Evolutionary conservation across 2,888 invertebrate genomes (phyloP), one percentile per base, ranked within the genome.

Genomic region (Phengaris alcon): DNA sequence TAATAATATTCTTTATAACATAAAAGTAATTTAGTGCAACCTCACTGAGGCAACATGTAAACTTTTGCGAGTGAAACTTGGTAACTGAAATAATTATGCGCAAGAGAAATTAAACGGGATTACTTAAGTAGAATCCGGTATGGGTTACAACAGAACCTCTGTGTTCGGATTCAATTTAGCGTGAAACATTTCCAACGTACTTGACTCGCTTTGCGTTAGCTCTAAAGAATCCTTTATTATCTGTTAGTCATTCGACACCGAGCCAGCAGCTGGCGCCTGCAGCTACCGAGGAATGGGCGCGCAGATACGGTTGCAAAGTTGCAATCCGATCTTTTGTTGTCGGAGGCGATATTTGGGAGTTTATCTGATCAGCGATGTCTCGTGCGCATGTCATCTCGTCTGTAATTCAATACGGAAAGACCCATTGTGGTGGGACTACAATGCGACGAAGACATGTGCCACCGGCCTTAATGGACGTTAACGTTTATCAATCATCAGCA

Each of bases 281-380:
- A 84, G 91, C 91, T 93, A 91, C 92, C 90, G 91, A 88, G 84
- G 86, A 87, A 85, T 89, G 84, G 84, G 80, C 83, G 84, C 86
- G 84, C 86, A 80, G 85, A 87, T 87, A 87, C 83, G 81, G 86
- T 85, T 85, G 84, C 84, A 84, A 82, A 82, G 82, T 82, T 85
- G 88, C 85, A 90, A 92, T 87, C 78, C 79, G 90, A 92, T 90
- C 87, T 91, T 92, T 93, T 90, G 89, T 90, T 90, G 90, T 89
- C 86, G 86, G 85, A 87, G 85, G 89, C 89, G 87, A 90, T 88
- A 88, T 90, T 88, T 82, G 83, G 82, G 84, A 80, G 84, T 85
- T 85, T 88, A 89, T 90, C 88, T 85, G 85, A 90, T 89, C 87
- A 82, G 80, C 82, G 80, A 83, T 88, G 91, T 87, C 93, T 88